Conservation (phyloP, 2,797 vertebrate genomes). For the Selene dorsalis region DNA sequence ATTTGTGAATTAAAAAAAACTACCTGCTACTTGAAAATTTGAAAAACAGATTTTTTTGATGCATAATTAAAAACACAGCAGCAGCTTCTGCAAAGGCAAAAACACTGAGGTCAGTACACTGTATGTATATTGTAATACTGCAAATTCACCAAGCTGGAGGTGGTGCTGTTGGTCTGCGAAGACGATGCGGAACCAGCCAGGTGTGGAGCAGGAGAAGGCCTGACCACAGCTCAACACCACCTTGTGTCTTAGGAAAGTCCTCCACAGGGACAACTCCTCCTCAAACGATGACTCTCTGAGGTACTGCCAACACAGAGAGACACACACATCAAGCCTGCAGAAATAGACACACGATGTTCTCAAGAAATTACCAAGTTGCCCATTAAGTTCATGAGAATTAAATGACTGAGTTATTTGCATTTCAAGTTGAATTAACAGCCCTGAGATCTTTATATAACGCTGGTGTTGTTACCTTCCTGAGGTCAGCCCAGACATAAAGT, state of each 20-base stretch:
- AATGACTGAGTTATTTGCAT: background rate
- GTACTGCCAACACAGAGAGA: slow-evolving; percentile 80
- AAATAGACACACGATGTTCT: background rate
- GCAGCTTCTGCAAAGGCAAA: background rate
- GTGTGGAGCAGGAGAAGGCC: slow-evolving; percentile 90
- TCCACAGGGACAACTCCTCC: slow-evolving; percentile 91
- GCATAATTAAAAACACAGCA: background rate
- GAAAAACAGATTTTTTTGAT: background rate
- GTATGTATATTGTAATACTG: too few species aligned
- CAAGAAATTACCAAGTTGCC: background rate
- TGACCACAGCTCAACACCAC: slow-evolving; percentile 91
- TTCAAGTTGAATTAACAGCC: slow-evolving; percentile 6
- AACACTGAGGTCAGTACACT: background rate
- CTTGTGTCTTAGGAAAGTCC: slow-evolving; percentile 89
- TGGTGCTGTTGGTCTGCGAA: slow-evolving; percentile 88
- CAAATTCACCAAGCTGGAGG: slow-evolving; percentile 88
- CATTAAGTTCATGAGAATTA: background rate
- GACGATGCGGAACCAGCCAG: slow-evolving; percentile 96
- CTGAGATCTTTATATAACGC: background rate
- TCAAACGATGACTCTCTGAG: slow-evolving; percentile 88
- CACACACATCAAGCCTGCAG: slow-evolving; percentile 14
- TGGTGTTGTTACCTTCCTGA: slow-evolving; percentile 88
- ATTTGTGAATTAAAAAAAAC: background rate
- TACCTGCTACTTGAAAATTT: background rate
- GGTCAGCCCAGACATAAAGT: slow-evolving; percentile 93